Conservation (phyloP, 1,140 invertebrate species). For the Octopus bimaculoides region DNA sequence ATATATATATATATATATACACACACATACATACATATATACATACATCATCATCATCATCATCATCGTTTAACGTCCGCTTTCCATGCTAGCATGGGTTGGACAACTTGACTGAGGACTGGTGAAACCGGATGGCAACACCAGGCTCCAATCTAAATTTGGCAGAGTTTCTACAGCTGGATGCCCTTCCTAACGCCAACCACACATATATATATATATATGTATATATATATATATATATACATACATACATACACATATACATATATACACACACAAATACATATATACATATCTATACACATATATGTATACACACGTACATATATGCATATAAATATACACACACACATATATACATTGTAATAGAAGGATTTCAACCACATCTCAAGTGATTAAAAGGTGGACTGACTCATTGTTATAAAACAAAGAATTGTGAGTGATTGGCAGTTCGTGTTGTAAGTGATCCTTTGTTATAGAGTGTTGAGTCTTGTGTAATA, state of each 20-base stretch:
- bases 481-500: too few relatives aligned
- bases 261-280: not conserved
- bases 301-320: not conserved
- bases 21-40: not conserved
- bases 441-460: not conserved
- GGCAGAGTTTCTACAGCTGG: too few relatives aligned
- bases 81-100: too few relatives aligned
- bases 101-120: too few relatives aligned
- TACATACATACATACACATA: not conserved
- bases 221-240: not conserved
- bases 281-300: not conserved
- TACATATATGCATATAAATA: not conserved
- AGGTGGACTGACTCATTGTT: not conserved
- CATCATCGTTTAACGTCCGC: not conserved
- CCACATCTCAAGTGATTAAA: not conserved
- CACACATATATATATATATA: not conserved
- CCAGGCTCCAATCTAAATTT: too few relatives aligned
- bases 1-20: not conserved
- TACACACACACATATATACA: not conserved
- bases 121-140: too few relatives aligned
- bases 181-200: not conserved
- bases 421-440: not conserved
- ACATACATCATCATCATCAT: not conserved
- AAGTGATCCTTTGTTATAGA: too few relatives aligned
- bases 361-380: not conserved